Percentiles rank a stretch among this genome's conserved stretches.
Conservation (phyloP, 2,113 vertebrate genomes). For the Saguinus midas region DNA sequence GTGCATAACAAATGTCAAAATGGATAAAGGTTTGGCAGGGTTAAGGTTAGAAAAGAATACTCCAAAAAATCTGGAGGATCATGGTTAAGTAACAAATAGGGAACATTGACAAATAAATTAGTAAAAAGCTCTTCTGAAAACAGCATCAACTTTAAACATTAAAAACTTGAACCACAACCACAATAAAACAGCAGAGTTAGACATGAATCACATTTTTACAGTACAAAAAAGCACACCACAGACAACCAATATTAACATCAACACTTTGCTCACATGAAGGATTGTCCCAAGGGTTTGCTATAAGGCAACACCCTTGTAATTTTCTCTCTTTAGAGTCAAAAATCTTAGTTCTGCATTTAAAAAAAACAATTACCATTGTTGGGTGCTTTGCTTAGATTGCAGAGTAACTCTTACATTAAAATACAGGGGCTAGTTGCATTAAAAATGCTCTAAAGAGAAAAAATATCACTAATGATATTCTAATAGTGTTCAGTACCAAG, state of each 20-base stretch:
- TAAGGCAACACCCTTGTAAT: slow-evolving; percentile 82
- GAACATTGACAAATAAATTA: slow-evolving; percentile 91
- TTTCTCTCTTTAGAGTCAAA: slow-evolving; percentile 84
- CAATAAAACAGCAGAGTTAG: slow-evolving; percentile 90
- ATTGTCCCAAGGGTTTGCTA: slow-evolving; percentile 91
- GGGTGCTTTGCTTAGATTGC: slow-evolving; percentile 82
- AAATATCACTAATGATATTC: slow-evolving; percentile 79
- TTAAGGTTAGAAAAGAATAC: slow-evolving; percentile 89
- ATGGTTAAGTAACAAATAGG: slow-evolving; percentile 89
- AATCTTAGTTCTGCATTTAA: slow-evolving; percentile 81
- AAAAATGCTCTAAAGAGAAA: slow-evolving; percentile 84
- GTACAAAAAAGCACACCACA: slow-evolving; percentile 90
- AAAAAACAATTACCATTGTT: slow-evolving; percentile 73
- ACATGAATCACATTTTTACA: slow-evolving; percentile 90
- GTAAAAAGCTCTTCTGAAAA: slow-evolving; percentile 92
- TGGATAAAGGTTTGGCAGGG: slow-evolving; percentile 89
- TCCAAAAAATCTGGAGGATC: slow-evolving; percentile 88
- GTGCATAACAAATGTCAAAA: slow-evolving; percentile 96
- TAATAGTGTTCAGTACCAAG: slow-evolving; percentile 79
- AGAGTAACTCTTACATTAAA: slow-evolving; percentile 81
- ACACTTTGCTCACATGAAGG: slow-evolving; percentile 89
- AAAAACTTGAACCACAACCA: slow-evolving; percentile 91
- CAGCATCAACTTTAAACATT: slow-evolving; percentile 91
- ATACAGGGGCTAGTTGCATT: slow-evolving; percentile 85
- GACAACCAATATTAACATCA: slow-evolving; percentile 87